Evolutionary conservation across 2,888 invertebrate genomes (phyloP), one percentile per base, ranked within the genome.

Genomic region (Alsophila aescularia): DNA sequence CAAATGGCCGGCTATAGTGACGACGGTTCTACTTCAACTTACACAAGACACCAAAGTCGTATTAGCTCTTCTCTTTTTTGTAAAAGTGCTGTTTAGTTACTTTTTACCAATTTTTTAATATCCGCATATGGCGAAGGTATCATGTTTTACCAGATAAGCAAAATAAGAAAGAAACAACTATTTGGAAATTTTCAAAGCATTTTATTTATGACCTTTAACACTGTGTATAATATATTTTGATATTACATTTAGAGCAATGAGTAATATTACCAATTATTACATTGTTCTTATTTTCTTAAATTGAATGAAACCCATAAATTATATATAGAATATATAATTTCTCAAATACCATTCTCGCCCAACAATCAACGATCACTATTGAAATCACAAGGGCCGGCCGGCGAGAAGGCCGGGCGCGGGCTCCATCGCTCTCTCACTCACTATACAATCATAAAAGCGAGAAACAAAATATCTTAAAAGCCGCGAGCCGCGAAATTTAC

Each of bases 211-310:
- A 90, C 90, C 90, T 90, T 91, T 91, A 91, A 91, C 91, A 91
- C 91, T 87, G 91, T 91, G 91, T 91, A 91, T 91, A 90, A 90
- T 91, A 91, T 92, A 92, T 90, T 91, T 91, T 90, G 91, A 91
- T 92, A 92, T 87, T 92, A 92, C 92, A 92, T 92, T 92, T 90
- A 92, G 90, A 91, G 92, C 92, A 91, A 90, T 92, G 86, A 92
- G 90, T 92, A 91, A 92, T 91, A 90, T 92, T 90, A 90, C 90
- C 91, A 89, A 92, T 90, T 85, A 90, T 89, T 92, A 92, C 90
- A 91, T 90, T 89, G 90, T 92, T 89, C 86, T 87, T 90, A 90
- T 79, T 79, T 79, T 79, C 85, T 87, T 88, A 90, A 85, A 87
- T 88, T 79, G 87, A 90, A 90, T 88, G 88, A 90, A 89, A 83